These are phyloP conservation scores for Scomberomorus guttatus DNA, from an alignment of 2,797 vertebrate genomes.

Conservation along the genomic window DNA sequence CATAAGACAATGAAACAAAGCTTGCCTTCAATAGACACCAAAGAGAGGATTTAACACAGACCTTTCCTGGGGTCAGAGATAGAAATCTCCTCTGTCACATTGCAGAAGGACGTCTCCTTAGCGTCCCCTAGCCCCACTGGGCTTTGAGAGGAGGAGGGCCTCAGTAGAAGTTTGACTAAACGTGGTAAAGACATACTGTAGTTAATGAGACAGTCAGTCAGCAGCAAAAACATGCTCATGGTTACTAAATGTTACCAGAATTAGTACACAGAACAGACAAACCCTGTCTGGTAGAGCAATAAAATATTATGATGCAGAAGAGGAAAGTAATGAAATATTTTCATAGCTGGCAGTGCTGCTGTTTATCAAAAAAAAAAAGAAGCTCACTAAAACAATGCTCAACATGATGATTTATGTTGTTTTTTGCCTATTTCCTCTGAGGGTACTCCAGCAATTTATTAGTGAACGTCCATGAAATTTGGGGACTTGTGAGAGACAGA, in stretches of 20 bases:
- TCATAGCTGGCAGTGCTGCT: constrained; percentile 11
- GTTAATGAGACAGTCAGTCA: neutral
- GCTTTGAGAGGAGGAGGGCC: constrained; percentile 83
- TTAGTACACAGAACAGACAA: neutral
- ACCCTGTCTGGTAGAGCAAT: neutral
- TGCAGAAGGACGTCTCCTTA: constrained; percentile 87
- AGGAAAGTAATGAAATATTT: constrained; percentile 25
- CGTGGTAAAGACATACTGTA: constrained; percentile 19
- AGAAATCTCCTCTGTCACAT: constrained; percentile 86
- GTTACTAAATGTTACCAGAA: constrained; percentile 16
- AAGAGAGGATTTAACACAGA: constrained; percentile 66
- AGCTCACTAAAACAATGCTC: neutral
- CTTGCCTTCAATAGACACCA: neutral
- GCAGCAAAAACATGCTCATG: neutral
- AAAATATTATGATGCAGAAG: neutral
- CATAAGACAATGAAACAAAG: constrained; percentile 11
- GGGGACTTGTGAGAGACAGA: neutral
- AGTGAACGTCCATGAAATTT: neutral
- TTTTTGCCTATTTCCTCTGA: neutral
- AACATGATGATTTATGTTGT: neutral
- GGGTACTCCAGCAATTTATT: neutral
- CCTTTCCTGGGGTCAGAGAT: constrained; percentile 86
- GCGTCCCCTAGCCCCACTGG: constrained; percentile 84
- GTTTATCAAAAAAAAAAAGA: neutral
- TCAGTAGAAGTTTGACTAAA: constrained; percentile 86